Evolutionary conservation across 1,140 invertebrate species (phyloP).

Genomic region (Delia radicum): DNA sequence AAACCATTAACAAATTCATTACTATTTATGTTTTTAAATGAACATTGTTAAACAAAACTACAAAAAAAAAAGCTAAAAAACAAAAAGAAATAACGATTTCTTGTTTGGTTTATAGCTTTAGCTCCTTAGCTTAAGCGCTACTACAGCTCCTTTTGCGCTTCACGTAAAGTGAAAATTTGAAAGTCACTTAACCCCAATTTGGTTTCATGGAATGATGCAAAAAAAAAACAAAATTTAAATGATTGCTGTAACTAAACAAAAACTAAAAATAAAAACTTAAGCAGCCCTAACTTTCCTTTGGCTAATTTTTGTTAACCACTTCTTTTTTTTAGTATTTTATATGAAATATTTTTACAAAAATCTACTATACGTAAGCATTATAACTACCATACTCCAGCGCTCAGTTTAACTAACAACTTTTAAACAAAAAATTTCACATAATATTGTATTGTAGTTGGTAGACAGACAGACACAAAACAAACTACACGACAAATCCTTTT

Average conservation of each 20-base stretch:
- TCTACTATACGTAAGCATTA: neutral
- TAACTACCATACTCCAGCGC: no score
- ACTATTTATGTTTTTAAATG: no score
- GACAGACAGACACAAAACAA: neutral
- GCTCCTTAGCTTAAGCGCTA: no score
- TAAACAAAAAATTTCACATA: neutral
- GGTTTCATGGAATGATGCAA: slow-evolving; percentile 1
- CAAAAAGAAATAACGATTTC: no score
- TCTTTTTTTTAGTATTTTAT: neutral
- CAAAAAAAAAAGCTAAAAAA: no score
- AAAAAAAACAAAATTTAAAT: neutral
- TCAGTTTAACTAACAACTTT: neutral
- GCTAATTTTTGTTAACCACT: neutral
- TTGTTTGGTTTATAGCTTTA: no score
- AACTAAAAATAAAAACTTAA: neutral
- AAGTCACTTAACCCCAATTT: slow-evolving; percentile 24
- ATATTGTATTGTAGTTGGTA: neutral
- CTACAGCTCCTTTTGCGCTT: neutral
- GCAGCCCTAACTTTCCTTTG: slow-evolving; percentile 18
- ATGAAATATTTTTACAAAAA: neutral
- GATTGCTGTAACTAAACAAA: neutral
- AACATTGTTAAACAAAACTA: no score
- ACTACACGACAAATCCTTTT: slow-evolving; percentile 22
- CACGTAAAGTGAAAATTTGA: slow-evolving; percentile 17
- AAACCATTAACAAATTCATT: neutral